Percentiles rank a stretch among this genome's conserved stretches.
phyloP scores from a whole-genome alignment of 30 jellyfish, hydroid and myxozoan species.

The Aurelia coerulea region DNA sequence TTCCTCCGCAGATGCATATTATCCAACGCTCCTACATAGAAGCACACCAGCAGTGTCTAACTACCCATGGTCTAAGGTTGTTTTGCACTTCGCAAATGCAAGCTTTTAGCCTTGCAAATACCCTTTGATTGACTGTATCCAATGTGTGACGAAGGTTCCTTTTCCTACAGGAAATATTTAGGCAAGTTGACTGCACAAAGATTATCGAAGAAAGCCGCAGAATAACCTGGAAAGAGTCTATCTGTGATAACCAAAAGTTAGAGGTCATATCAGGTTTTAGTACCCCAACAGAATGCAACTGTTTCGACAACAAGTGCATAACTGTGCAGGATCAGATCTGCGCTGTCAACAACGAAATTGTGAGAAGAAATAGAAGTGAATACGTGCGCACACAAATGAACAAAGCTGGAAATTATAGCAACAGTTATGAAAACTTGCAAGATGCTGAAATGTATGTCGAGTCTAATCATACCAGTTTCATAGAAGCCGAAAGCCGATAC shows the following conservation, averaged over 20 bases:
- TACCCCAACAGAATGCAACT: conserved; percentile 52
- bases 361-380: conserved; percentile 2
- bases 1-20: too few species aligned
- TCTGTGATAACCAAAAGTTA: conserved; percentile 11
- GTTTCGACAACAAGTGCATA: conserved; percentile 36
- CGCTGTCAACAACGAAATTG: not conserved
- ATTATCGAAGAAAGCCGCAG: conserved; percentile 8
- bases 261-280: conserved; percentile 49
- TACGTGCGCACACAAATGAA: conserved; percentile 25
- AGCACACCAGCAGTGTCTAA: too few species aligned
- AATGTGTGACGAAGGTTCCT: not conserved
- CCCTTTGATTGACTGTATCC: too few species aligned
- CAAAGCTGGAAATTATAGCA: conserved; percentile 37
- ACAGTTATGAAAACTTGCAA: conserved; percentile 31
- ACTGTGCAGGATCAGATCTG: conserved; percentile 38
- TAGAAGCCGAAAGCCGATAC: conserved; percentile 25
- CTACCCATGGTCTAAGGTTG: too few species aligned
- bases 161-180: conserved; percentile 17
- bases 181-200: conserved; percentile 58
- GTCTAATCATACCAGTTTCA: not conserved
- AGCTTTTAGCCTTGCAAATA: too few species aligned
- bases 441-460: conserved; percentile 6
- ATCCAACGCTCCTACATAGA: too few species aligned
- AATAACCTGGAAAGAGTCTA: conserved; percentile 39
- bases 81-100: too few species aligned